Evolutionary conservation across 1,140 invertebrate genomes (phyloP), one percentile per base, ranked within the genome.

Genomic region (Nixonia krombeini): DNA sequence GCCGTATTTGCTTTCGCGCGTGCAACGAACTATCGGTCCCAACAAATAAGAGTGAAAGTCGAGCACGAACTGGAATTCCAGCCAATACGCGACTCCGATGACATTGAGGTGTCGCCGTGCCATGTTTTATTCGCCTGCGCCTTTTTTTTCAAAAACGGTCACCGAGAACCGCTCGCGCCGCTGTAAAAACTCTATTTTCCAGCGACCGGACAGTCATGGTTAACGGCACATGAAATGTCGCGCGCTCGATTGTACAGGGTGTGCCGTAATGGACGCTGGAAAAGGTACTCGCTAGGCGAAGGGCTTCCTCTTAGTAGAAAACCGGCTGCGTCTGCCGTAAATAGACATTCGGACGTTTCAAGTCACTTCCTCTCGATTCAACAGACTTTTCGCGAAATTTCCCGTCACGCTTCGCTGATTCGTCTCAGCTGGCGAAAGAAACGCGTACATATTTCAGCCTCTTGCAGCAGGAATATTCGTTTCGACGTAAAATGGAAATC

Each of bases 21-120:
- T 73, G 58, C 29, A 64, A 35, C 33, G 7, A 58, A 64, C 66
- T 63, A 68, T 63, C 59, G 49, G 59, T 69, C 37, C 53, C 57
- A 70, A 68, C 66, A 47, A 61, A 65, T 67, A 69, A 76, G 70
- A 78, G 78, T 78, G 78, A 80, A 80, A 80, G 78, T 80, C 53
- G 67, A 72, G 66, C 52, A 59, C 66, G 59, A 73, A 69, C 56
- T 73, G 74, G 74, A 73, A 74, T 76, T 71, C 73, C 52, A 72
- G 61, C 66, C 59, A 56, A 59, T 61, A 52, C 40, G 62, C 67
- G 45, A 68, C 57, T 42, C 52, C 35, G 57, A 70, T 70, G 74
- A 73, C 74, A 75, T 75, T 78, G 68, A 75, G 37, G 63, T 73
- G 65, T 74, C 72, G 58, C 56, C 41, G 44, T 61, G 61, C 51